Percentiles rank a stretch among this genome's conserved stretches.
phyloP scores from a whole-genome alignment of 2,797 vertebrate genomes.

The Euthynnus affinis region DNA sequence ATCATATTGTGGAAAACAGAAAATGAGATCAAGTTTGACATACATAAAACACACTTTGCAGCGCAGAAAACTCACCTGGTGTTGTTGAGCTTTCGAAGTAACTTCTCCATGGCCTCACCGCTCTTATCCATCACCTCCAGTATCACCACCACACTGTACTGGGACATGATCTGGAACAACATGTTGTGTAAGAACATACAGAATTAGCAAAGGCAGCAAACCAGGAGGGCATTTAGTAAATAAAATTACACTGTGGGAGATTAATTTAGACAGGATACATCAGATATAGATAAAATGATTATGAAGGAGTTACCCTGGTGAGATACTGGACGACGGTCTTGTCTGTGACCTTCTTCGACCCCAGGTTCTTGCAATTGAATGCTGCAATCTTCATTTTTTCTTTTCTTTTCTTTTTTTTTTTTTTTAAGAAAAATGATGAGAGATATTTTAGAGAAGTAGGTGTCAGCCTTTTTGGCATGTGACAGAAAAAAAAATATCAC shows the following conservation, averaged over 20 bases:
- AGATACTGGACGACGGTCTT: slow-evolving; percentile 42
- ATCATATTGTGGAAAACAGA: not conserved
- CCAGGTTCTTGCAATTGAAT: slow-evolving; percentile 74
- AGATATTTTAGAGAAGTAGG: not conserved
- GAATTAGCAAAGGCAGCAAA: no score
- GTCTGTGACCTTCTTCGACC: slow-evolving; percentile 67
- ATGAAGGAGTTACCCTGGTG: slow-evolving; percentile 56
- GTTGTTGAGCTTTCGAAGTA: slow-evolving; percentile 75
- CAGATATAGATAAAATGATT: no score
- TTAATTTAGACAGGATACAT: no score
- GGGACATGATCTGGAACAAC: slow-evolving; percentile 78
- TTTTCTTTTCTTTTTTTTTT: no score
- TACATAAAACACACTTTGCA: no score
- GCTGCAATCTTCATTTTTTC: slow-evolving; percentile 79
- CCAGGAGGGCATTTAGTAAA: no score
- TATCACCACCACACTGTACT: slow-evolving; percentile 77
- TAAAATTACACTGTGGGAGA: no score
- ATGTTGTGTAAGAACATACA: no score
- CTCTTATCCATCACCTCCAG: slow-evolving; percentile 80
- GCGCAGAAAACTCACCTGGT: slow-evolving; percentile 42
- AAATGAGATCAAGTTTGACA: not conserved
- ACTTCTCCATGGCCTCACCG: slow-evolving; percentile 63
- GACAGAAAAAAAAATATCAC: no score
- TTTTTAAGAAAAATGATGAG: not conserved
- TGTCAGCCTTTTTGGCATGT: no score